Base-by-base conservation (phyloP, 1,140 invertebrate species). In the Pseudachorutes palmiensis region DNA sequence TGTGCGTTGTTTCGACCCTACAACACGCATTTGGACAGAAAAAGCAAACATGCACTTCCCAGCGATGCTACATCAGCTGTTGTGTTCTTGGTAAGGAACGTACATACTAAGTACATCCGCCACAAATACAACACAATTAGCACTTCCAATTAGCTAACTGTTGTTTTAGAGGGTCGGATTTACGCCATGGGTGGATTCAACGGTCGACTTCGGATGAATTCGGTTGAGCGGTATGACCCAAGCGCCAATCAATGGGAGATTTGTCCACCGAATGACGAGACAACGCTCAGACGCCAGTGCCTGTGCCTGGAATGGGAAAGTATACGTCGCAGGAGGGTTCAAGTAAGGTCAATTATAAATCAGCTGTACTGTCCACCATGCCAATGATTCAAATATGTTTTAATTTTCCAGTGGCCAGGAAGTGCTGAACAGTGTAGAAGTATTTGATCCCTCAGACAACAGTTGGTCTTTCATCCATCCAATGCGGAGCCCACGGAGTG, bases 401-500 rank as follows among this genome's bases (percentile, higher is more conserved):
- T 16, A 14, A 59, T 64, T 0, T 24, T 91, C 89, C 77, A 87
- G 88, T 75, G 88, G 88, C 1, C 81, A 81, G 65, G 83, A 85
- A 74, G 83, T 87, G 1, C 78, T 86, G 65, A 82, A 80, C 67
- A 84, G 84, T 0, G 84, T 80, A 5, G 86, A 88, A 76, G 81
- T 85, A 16, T 87, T 83, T 75, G 83, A 86, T 72, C 86, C 86
- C 1, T 76, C 78, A n/a, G 68, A 70, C 33, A 80, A 81, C 69
- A 84, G 85, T 68, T 92, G 90, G 90, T 87, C 84, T 3, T 83
- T 84, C 72, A 85, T 92, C 48, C 78, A 83, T 9, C 82, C 85
- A 2, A 92, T 95, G 91, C 80, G 83, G 29, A 87, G 84, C 69
- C 83, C 88, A 48, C 79, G 90, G 61, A 90, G 88, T 1, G 89